A percentile compares a stretch with the other conserved stretches of the same genome.
Conservation (phyloP, 2,797 vertebrate species). For the Poecilia velifera region DNA sequence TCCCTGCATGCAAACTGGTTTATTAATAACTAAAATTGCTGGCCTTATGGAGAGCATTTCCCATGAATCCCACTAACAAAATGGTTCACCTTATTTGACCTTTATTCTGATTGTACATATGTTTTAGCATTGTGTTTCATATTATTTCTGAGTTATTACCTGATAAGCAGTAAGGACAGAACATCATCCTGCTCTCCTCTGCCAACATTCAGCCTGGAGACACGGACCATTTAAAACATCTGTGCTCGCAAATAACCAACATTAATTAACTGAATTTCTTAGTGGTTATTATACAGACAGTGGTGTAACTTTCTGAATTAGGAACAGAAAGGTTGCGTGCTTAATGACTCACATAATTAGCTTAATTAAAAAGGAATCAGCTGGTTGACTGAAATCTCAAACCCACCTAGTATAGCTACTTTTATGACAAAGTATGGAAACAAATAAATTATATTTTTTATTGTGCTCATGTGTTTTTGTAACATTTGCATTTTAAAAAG, state of each 20-base stretch:
- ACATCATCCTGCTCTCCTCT: neutral
- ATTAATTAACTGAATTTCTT: neutral
- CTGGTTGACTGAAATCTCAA: neutral
- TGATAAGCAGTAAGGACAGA: neutral
- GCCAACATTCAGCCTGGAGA: neutral
- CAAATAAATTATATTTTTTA: neutral
- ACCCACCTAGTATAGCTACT: neutral
- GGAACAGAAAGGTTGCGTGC: neutral
- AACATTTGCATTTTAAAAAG: constrained; percentile 1
- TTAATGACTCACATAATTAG: constrained; percentile 35
- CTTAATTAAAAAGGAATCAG: constrained; percentile 31
- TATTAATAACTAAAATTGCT: neutral
- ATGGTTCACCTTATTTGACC: neutral
- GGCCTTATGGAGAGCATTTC: neutral
- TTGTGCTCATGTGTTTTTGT: neutral
- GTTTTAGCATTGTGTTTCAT: neutral
- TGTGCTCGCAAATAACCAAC: neutral
- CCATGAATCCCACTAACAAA: neutral
- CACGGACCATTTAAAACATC: neutral
- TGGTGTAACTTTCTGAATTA: neutral
- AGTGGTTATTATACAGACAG: neutral
- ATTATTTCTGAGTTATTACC: neutral
- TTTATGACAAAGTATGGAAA: neutral
- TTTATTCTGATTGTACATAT: neutral
- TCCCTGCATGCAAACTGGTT: neutral